phyloP scores from a whole-genome alignment of 2,797 vertebrate species.

The Cheirogaleus major region DNA sequence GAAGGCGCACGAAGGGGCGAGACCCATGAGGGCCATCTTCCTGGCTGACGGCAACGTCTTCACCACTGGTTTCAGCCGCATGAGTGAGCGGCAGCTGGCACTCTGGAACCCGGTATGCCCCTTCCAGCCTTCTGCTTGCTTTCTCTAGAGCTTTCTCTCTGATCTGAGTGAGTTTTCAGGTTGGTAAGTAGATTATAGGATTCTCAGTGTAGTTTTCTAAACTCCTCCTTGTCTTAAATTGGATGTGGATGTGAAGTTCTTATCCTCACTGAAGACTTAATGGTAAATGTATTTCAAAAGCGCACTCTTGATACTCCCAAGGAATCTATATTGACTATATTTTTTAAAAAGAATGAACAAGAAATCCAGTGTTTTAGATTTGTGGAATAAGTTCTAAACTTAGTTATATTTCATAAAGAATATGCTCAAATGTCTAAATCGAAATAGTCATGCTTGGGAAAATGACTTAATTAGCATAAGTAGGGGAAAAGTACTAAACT shows the following conservation, averaged over 20 bases:
- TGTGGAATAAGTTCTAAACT: not conserved
- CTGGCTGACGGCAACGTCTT: conserved; percentile 95
- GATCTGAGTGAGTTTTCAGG: not conserved
- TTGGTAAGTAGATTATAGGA: not conserved
- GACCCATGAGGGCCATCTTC: conserved; percentile 98
- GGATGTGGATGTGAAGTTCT: not conserved
- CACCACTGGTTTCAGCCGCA: conserved; percentile 98
- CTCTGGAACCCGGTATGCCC: conserved; percentile 95
- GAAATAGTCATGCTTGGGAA: not conserved
- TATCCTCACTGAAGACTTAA: not conserved
- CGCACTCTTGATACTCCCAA: not conserved
- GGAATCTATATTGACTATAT: not conserved
- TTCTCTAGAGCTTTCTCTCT: not conserved
- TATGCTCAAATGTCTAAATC: not conserved
- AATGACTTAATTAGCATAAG: not conserved
- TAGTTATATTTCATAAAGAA: not conserved
- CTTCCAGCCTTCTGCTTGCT: rapidly evolving
- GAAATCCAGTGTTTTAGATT: not conserved
- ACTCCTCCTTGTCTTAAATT: not conserved
- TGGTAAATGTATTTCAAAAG: not conserved
- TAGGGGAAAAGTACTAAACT: not conserved
- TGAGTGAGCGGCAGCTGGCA: conserved; percentile 97
- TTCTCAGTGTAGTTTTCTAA: not conserved
- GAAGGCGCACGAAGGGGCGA: conserved; percentile 95
- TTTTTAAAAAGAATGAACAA: not conserved